Percentiles rank a stretch among this genome's conserved stretches.
phyloP scores from a whole-genome alignment of 2,888 invertebrate genomes.

The Lithophane ornitopus region DNA sequence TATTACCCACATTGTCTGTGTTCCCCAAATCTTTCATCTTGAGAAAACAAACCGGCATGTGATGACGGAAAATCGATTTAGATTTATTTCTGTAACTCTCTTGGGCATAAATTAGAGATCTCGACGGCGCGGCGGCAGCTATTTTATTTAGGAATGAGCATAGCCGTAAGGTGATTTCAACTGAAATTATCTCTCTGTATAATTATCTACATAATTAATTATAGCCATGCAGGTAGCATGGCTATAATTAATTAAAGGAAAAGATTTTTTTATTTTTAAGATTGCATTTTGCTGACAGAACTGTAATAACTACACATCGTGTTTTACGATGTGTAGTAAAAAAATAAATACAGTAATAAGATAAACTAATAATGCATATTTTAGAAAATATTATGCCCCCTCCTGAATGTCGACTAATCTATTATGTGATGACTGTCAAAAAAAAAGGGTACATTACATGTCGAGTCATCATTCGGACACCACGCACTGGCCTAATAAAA shows the following conservation, averaged over 20 bases:
- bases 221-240: too few species aligned
- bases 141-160: conserved; percentile 1
- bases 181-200: neutral
- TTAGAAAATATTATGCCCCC: neutral
- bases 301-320: too few species aligned
- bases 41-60: neutral
- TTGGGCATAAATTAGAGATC: conserved; percentile 8
- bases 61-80: neutral
- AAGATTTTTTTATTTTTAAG: too few species aligned
- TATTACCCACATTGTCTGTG: neutral
- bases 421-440: too few species aligned
- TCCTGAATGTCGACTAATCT: too few species aligned
- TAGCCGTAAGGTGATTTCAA: neutral
- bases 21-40: neutral
- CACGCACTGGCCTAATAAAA: neutral
- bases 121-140: neutral
- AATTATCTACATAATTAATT: neutral
- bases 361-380: neutral
- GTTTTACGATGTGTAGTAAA: neutral
- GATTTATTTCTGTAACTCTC: conserved; percentile 28
- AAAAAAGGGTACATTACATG: too few species aligned
- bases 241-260: too few species aligned
- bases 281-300: too few species aligned
- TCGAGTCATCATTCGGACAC: neutral
- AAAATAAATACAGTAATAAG: neutral